Base-by-base conservation (phyloP, 2,113 vertebrate genomes). In the Megaleporinus macrocephalus region DNA sequence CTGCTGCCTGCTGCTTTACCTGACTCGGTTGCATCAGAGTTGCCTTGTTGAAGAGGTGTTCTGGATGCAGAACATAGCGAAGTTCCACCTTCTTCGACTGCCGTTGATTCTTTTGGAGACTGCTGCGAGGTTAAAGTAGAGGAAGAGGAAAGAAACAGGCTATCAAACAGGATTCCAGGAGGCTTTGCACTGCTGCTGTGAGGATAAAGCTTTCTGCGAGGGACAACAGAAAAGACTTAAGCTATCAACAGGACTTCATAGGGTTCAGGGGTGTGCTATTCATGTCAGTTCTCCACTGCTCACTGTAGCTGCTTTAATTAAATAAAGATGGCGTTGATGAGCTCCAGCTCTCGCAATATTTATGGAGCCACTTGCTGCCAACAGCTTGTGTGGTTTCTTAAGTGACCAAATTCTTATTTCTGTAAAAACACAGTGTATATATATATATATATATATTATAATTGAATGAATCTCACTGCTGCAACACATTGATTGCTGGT, bases 11-110 rank as follows among this genome's bases (percentile, higher is more conserved):
- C 80, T 44, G 22, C 47, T 18, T 41, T 75, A 70, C 59, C 44
- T 79, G 53, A 72, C 57, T 22, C 49, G 20, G 27, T 63, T 83
- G 57, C 77, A 59, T 63, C 76, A 76, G 13, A 29, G 59, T 36
- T 68, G 47, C 66, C 62, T 74, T 5, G 22, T 11, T 30, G 4
- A 74, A 74, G 71, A 41, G 59, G 59, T 63, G 61, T 27, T 47
- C 18, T 51, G 26, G 66, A 44, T 41, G 66, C 66, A 69, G 9
- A 41, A 20, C 66, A 13, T 13, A 3, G 53, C 53, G 3, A 61
- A 24, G 11, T 24, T 61, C 57, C 3, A 4, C 57, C 57, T 26
- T 61, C 53, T 26, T 61, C 22, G 24, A n/a, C 66, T 44, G 11
- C 66, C 20, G 16, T 18, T 47, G 36, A 49, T 63, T 76, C 41